A percentile compares a stretch with the other conserved stretches of the same genome.
Evolutionary conservation across 2,888 invertebrate genomes (phyloP).

Genomic region (Panzeria rudis): DNA sequence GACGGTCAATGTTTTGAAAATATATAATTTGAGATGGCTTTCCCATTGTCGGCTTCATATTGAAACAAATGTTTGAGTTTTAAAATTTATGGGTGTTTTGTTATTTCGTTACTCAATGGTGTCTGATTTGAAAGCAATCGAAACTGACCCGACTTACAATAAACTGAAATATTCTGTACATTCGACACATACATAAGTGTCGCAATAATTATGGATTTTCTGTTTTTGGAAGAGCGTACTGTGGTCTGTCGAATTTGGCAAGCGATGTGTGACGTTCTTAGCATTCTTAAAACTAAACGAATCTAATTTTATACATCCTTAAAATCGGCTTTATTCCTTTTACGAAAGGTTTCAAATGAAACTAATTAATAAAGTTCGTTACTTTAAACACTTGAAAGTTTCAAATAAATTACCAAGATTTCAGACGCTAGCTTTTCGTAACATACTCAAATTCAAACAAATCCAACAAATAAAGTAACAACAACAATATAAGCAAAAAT

Average conservation of each 20-base stretch:
- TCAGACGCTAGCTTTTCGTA: slow-evolving; percentile 15
- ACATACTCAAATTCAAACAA: slow-evolving; percentile 4
- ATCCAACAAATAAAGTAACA: neutral
- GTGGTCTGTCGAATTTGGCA: too few relatives aligned
- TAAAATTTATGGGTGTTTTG: neutral
- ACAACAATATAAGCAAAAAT: neutral
- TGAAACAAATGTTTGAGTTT: neutral
- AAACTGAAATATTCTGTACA: too few relatives aligned
- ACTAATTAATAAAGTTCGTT: slow-evolving; percentile 57
- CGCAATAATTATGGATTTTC: too few relatives aligned
- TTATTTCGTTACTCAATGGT: too few relatives aligned
- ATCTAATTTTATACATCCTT: too few relatives aligned
- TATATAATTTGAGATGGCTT: slow-evolving; percentile 42
- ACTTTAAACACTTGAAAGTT: slow-evolving; percentile 14
- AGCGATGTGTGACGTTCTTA: too few relatives aligned
- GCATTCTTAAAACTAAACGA: too few relatives aligned
- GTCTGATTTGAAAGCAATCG: too few relatives aligned
- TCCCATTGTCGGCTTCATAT: neutral
- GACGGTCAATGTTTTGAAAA: slow-evolving; percentile 60
- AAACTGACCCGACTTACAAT: too few relatives aligned
- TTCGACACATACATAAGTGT: too few relatives aligned
- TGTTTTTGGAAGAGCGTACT: too few relatives aligned
- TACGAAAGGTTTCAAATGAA: neutral
- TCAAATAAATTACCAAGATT: slow-evolving; percentile 43
- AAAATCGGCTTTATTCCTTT: too few relatives aligned